Base-by-base conservation (phyloP, 1,140 invertebrate species). In the Pseudachorutes palmiensis region DNA sequence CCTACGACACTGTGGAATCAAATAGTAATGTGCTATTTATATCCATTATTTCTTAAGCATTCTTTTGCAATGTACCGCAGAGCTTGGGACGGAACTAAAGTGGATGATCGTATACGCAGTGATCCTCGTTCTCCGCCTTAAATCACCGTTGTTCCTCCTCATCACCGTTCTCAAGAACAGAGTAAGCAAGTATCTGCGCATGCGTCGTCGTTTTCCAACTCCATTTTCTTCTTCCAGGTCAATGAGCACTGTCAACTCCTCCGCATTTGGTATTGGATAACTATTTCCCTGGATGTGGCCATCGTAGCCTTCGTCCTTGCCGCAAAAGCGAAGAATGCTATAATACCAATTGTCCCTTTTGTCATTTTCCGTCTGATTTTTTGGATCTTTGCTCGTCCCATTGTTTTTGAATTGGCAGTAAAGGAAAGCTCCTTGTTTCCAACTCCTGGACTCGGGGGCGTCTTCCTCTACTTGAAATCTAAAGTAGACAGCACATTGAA, bases 241-340 rank as follows among this genome's bases (percentile, higher is more conserved):
- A 55, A 55, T 55, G 14, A 55, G 51, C 51, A 55, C 51, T 55
- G 51, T 26, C 51, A 55, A 24, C 51, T 55, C 51, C 12, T 55
- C 24, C 51, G 51, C 3, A 55, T 55, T 55, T 55, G 51, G 51
- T 55, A 55, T 26, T 55, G 12, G 51, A 14, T 55, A 5, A 55
- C 12, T 22, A 16, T 55, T 12, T 5, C 51, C 24, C 24, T 55
- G 12, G 51, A 55, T 22, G 24, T 55, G 5, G 51, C 9, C 12
- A 55, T 55, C 51, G 24, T 55, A 24, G 24, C 24, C 5, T 55
- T 55, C 51, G 5, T 55, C 24, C 9, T 9, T 5, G 12, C 24
- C 5, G 9, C 5, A 22, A 55, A 55, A 55, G 24, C 12, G 24
- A 16, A 5, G 12, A 45, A 19, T 45, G 36, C 3, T 22, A 3